Evolutionary conservation across 2,888 invertebrate genomes (phyloP).

Genomic region (Argyra leucocephala): DNA sequence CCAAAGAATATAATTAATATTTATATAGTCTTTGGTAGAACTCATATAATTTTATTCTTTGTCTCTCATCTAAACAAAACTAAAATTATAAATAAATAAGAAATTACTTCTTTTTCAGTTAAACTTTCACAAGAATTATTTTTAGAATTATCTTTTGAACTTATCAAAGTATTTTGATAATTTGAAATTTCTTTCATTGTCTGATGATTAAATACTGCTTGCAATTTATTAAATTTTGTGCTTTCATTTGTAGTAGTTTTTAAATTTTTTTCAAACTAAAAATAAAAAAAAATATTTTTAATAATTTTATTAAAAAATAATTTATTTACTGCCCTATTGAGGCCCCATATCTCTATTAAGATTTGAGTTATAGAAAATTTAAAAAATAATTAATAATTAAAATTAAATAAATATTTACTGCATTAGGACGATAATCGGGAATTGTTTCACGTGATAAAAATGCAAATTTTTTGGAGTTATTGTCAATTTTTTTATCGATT

Average conservation of each 20-base stretch:
- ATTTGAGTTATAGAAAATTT: no score
- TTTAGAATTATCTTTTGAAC: slow-evolving; percentile 20
- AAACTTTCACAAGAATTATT: slow-evolving; percentile 25
- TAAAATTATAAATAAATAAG: no score
- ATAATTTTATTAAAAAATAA: no score
- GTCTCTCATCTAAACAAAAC: no score
- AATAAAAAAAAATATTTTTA: no score
- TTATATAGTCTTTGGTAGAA: no score
- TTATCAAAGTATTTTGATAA: slow-evolving; percentile 24
- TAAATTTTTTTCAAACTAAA: slow-evolving; percentile 54
- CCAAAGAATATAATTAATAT: no score
- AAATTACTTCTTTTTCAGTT: slow-evolving; percentile 26
- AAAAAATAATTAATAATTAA: no score
- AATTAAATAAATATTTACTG: neutral
- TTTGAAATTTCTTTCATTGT: slow-evolving; percentile 34
- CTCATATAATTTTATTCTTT: no score
- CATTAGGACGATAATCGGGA: slow-evolving; percentile 68
- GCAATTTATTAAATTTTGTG: slow-evolving; percentile 71
- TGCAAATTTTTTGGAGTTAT: slow-evolving; percentile 77
- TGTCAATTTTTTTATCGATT: slow-evolving; percentile 44
- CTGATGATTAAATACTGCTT: slow-evolving; percentile 62
- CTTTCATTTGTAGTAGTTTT: slow-evolving; percentile 69
- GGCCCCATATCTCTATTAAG: no score
- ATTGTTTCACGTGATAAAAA: slow-evolving; percentile 77
- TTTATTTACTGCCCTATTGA: no score